Evolutionary conservation across 2,113 vertebrate genomes (phyloP).

Genomic region (Dasyurus viverrinus): DNA sequence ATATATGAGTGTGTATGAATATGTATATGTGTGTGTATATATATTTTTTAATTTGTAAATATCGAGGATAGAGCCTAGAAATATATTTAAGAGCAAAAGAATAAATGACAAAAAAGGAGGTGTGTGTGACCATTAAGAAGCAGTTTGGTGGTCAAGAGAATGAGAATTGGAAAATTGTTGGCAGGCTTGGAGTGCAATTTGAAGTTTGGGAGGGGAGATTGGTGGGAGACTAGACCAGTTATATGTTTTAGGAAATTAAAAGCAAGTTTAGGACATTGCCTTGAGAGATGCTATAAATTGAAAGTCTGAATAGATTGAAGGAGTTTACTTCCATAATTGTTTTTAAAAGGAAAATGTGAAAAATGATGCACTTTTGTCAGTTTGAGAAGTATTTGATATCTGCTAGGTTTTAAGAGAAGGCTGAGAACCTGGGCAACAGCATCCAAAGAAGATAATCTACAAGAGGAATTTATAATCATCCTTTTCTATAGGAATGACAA

Average conservation of each 20-base stretch:
- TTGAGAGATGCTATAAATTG: neutral
- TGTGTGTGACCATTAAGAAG: neutral
- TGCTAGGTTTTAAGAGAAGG: neutral
- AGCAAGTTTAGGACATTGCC: neutral
- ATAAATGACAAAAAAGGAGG: neutral
- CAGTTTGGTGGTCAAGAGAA: neutral
- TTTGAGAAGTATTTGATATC: neutral
- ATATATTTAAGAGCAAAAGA: neutral
- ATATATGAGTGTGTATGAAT: neutral
- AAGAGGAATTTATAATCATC: neutral
- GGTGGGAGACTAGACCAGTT: neutral
- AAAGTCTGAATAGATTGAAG: conserved; percentile 4
- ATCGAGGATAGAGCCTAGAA: neutral
- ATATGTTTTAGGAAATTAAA: neutral
- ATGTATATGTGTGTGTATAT: too few relatives aligned
- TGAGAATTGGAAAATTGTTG: neutral
- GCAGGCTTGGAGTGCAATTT: neutral
- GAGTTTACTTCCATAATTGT: conserved; percentile 2
- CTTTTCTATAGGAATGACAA: neutral
- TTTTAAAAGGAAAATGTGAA: neutral
- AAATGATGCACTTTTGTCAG: neutral
- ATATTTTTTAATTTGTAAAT: neutral
- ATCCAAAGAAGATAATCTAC: neutral
- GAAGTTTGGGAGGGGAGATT: neutral
- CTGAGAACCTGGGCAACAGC: neutral